Evolutionary conservation across 2,797 vertebrate genomes (phyloP), one percentile per base, ranked within the genome.

Genomic region (Bovichtus diacanthus): DNA sequence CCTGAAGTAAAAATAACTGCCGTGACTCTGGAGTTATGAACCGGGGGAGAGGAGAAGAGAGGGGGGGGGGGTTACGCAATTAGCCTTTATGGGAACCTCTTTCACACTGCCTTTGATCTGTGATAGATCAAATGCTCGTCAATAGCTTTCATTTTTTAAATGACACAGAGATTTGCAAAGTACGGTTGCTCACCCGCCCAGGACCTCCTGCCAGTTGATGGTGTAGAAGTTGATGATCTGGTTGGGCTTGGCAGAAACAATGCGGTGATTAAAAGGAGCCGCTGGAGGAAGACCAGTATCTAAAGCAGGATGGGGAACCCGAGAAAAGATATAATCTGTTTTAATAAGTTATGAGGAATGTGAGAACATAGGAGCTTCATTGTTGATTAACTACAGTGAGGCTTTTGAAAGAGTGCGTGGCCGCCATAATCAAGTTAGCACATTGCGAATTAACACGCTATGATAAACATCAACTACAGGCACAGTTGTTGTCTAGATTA

Each of bases 231-330:
- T 97, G 90, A 85, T 95, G 90, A 99, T 96, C 63, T 96, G 95
- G 83, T 95, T 93, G 72, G 96, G 96, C 86, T 97, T 99, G 79
- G 97, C 94, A n/a, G 96, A 97, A 73, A 99, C 96, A 27, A 99
- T 92, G 46, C 97, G 96, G 80, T 99, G 98, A 88, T 91, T 95
- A 73, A 99, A 99, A 7, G 98, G 98, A 63, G 98, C 97, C 1
- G 92, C 47, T 8, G 96, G 95, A 70, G 96, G 95, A 12, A 88
- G 92, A 46, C 68, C 81, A 27, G 92, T 94, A 87, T 96, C 98
- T 99, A 80, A 50, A 93, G 74, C 7, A 4, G 21, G 46, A 71
- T 13, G 23, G 41, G 68, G 54, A 59, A 67, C 21, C 63, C 60
- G 10, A 74, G 56, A 75, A 62, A 70, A 79, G 36, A 79, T 13